Base-by-base conservation (phyloP, 2,888 invertebrate genomes). In the Glaucopsyche alexis region DNA sequence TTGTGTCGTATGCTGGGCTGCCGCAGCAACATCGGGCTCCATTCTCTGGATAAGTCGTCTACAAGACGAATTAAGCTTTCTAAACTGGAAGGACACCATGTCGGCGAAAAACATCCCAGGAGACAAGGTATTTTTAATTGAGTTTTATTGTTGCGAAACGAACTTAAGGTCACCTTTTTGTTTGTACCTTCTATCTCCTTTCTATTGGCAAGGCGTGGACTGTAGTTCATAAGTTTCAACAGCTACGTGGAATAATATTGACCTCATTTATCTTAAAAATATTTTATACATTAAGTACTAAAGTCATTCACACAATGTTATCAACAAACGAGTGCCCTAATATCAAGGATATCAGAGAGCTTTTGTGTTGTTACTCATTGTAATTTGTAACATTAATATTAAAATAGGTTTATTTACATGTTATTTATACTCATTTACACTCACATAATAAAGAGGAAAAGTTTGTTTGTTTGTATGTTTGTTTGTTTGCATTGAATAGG, bases 71-170 rank as follows among this genome's bases (percentile, higher is more conserved):
- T 89, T 92, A 94, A 87, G 84, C 85, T 85, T 84, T 83, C 85
- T 85, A 81, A 81, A 83, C 84, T 83, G 86, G 83, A 85, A 87
- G 90, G 87, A 82, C 90, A 92, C 93, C 91, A 96, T 96, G 96
- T 95, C 96, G 93, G 95, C 95, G 88, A 96, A 96, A 94, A 96
- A 95, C 93, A 95, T 96, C 93, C 96, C 96, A 89, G 95, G 96
- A 91, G 96, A 96, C 94, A 96, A 96, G 96, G 96, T 96, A 92
- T 92, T 94, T 89, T 89, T 77, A 75, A 64, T 71, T 16, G n/a
- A 9, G 19, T 69, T 72, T 50, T 50, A 75, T 73, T 75, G 55
- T 74, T 76, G 72, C 75, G 75, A 79, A 76, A 76, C 76, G 74
- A 69, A 19, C 69, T 76, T 75, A 78, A 80, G 80, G 81, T 81